phyloP scores from a whole-genome alignment of 2,797 vertebrate genomes.

The Neosalanx taihuensis region DNA sequence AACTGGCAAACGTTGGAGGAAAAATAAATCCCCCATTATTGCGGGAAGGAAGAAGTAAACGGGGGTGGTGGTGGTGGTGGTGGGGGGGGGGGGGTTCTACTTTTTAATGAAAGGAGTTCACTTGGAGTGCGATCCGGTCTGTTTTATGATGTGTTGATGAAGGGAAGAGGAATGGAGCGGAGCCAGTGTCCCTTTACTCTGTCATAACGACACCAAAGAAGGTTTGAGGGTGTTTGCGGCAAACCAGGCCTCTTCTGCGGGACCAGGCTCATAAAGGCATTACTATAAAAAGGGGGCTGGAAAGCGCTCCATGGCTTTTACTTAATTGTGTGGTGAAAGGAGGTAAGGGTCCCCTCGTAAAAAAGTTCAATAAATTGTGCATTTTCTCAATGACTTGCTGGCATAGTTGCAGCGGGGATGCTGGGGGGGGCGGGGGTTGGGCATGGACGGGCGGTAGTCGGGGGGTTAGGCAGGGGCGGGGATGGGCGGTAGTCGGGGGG shows the following conservation, averaged over 20 bases:
- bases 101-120: constrained; percentile 69
- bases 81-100: background rate
- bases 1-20: background rate
- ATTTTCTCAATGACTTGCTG: constrained; percentile 69
- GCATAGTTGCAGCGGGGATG: constrained; percentile 34
- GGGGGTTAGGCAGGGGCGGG: no score
- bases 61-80: background rate
- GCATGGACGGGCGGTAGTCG: no score
- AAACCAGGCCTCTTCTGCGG: constrained; percentile 58
- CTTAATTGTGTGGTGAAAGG: constrained; percentile 65
- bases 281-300: constrained; percentile 70
- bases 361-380: constrained; percentile 67
- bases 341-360: constrained; percentile 66
- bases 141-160: constrained; percentile 72
- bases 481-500: no score
- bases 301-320: constrained; percentile 67
- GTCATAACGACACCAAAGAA: constrained; percentile 61
- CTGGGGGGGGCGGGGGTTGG: constrained; percentile 21
- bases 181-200: constrained; percentile 58
- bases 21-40: constrained; percentile 12
- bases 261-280: constrained; percentile 69
- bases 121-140: constrained; percentile 56
- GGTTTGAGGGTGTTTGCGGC: constrained; percentile 74
- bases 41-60: no score
- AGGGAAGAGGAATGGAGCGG: constrained; percentile 38